phyloP scores from a whole-genome alignment of 2,113 vertebrate species.

The Corythornis vintsioides region DNA sequence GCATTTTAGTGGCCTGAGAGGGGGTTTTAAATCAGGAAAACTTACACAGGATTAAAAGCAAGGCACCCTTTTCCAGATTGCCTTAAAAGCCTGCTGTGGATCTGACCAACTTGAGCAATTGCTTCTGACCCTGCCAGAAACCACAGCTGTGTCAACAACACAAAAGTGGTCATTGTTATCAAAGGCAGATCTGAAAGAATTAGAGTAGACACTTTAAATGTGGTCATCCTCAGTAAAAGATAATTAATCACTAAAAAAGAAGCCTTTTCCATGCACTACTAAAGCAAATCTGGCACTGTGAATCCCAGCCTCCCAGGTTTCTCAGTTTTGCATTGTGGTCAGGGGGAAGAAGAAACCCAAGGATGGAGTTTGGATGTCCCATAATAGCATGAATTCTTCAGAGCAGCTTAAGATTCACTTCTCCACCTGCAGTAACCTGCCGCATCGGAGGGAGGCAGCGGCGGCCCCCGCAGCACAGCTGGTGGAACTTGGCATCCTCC shows the following conservation, averaged over 20 bases:
- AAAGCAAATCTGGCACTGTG: not conserved
- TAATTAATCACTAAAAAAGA: conserved; percentile 33
- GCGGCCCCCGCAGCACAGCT: not conserved
- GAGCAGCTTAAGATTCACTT: not conserved
- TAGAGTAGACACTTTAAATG: conserved; percentile 30
- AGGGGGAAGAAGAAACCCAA: not conserved
- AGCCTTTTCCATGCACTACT: not conserved
- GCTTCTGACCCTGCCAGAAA: conserved; percentile 45
- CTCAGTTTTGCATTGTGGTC: not conserved
- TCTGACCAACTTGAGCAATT: conserved; percentile 14
- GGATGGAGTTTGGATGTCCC: not conserved
- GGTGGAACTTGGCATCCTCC: not conserved
- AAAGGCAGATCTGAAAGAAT: conserved; percentile 51
- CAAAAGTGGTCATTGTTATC: conserved; percentile 29
- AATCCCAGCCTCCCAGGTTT: not conserved
- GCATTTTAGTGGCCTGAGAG: not conserved
- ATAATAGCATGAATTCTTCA: not conserved
- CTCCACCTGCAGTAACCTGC: not conserved
- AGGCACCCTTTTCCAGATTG: not conserved
- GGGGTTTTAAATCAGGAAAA: not conserved
- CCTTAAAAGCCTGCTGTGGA: conserved; percentile 25
- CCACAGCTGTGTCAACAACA: conserved; percentile 62
- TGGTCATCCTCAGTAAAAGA: conserved; percentile 43
- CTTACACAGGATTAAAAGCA: not conserved
- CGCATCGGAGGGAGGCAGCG: not conserved